Evolutionary conservation across 2,888 invertebrate species (phyloP).

Genomic region (Metalampra italica): DNA sequence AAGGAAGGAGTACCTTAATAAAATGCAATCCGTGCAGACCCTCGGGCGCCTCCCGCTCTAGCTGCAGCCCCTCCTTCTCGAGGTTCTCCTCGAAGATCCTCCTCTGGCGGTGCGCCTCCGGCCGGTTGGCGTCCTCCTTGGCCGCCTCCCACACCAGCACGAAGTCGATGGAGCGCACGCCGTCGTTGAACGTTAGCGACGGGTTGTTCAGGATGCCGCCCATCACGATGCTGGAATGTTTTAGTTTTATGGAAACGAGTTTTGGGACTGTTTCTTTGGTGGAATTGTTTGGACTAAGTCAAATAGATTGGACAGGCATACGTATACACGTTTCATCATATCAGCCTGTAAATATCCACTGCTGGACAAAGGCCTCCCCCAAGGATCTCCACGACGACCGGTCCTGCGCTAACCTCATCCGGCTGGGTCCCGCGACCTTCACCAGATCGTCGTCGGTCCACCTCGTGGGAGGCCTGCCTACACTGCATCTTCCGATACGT

Average conservation of each 20-base stretch:
- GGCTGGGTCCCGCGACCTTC: too few relatives aligned
- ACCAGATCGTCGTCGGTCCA: too few relatives aligned
- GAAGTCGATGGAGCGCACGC: slow-evolving; percentile 85
- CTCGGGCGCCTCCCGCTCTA: slow-evolving; percentile 84
- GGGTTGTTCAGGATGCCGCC: slow-evolving; percentile 64
- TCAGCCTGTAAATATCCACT: too few relatives aligned
- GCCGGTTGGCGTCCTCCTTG: slow-evolving; percentile 68
- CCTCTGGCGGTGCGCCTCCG: slow-evolving; percentile 68
- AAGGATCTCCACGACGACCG: too few relatives aligned
- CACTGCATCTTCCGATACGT: too few relatives aligned
- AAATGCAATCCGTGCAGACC: slow-evolving; percentile 83
- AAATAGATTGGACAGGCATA: too few relatives aligned
- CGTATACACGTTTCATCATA: too few relatives aligned
- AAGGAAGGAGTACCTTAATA: slow-evolving; percentile 80
- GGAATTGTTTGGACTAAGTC: too few relatives aligned
- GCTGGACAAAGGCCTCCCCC: too few relatives aligned
- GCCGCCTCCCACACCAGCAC: slow-evolving; percentile 86
- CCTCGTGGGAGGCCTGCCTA: too few relatives aligned
- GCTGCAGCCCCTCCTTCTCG: slow-evolving; percentile 83
- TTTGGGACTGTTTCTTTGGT: neutral
- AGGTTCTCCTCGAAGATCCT: slow-evolving; percentile 85
- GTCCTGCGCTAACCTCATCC: too few relatives aligned
- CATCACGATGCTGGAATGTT: slow-evolving; percentile 56
- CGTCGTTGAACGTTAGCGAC: slow-evolving; percentile 84
- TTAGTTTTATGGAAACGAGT: neutral